A percentile compares a stretch with the other conserved stretches of the same genome.
phyloP scores from a whole-genome alignment of 2,797 vertebrate species.

The Apogon hyalosoma region DNA sequence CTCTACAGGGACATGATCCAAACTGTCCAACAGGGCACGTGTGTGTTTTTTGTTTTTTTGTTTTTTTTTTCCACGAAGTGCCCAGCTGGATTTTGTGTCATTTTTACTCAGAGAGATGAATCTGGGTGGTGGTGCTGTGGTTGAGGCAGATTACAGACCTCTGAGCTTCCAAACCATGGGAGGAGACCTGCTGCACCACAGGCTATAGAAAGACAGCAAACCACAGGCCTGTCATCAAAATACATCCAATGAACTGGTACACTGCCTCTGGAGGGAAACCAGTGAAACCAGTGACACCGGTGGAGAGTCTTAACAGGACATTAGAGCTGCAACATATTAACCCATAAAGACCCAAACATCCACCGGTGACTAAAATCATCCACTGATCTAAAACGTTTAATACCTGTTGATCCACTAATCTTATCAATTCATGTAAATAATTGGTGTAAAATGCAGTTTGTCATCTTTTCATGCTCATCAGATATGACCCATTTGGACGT shows the following conservation, averaged over 20 bases:
- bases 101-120: slow-evolving; percentile 64
- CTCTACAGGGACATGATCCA: slow-evolving; percentile 25
- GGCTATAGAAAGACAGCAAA: slow-evolving; percentile 74
- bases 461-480: no score
- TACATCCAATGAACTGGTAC: slow-evolving; percentile 38
- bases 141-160: slow-evolving; percentile 75
- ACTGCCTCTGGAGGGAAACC: slow-evolving; percentile 22
- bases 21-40: slow-evolving; percentile 41
- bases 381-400: no score
- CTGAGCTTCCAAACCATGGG: slow-evolving; percentile 66
- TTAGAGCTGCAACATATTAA: no score
- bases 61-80: slow-evolving; percentile 25
- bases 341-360: no score
- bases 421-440: no score
- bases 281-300: slow-evolving; percentile 25
- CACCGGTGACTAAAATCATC: no score
- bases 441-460: no score
- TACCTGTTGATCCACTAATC: no score
- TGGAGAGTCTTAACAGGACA: neutral
- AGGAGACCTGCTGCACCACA: slow-evolving; percentile 71
- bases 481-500: no score
- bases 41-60: slow-evolving; percentile 9
- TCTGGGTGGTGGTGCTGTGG: slow-evolving; percentile 71
- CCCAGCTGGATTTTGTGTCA: slow-evolving; percentile 52
- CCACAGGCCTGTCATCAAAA: slow-evolving; percentile 73